Evolutionary conservation across 1,140 invertebrate species (phyloP).

Genomic region (Theocolax elegans): DNA sequence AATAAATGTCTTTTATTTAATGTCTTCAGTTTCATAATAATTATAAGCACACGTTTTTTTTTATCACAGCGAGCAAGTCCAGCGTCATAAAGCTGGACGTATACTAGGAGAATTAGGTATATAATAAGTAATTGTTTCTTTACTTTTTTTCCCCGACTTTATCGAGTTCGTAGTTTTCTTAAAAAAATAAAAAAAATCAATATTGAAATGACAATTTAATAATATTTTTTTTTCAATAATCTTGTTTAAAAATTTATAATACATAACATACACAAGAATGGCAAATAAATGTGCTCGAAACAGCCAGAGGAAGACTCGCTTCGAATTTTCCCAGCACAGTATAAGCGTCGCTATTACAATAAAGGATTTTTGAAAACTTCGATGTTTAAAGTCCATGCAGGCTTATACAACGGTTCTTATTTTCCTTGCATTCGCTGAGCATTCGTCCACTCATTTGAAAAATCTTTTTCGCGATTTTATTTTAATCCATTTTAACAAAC

Average conservation of each 20-base stretch:
- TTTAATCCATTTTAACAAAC: not conserved
- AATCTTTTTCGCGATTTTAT: too few relatives aligned
- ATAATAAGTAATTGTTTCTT: slow-evolving; percentile 14
- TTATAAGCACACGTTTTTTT: slow-evolving; percentile 37
- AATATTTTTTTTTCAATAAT: slow-evolving; percentile 29
- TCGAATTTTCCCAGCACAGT: slow-evolving; percentile 20
- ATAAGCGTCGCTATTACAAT: slow-evolving; percentile 11
- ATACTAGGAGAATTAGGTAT: slow-evolving; percentile 30
- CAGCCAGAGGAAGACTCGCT: slow-evolving; percentile 24
- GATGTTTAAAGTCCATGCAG: slow-evolving; percentile 31
- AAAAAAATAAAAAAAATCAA: slow-evolving; percentile 27
- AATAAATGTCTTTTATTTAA: slow-evolving; percentile 43
- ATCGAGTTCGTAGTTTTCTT: slow-evolving; percentile 15
- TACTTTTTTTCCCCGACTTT: slow-evolving; percentile 24
- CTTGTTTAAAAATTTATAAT: slow-evolving; percentile 33
- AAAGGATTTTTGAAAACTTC: slow-evolving; percentile 22
- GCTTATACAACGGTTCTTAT: not conserved
- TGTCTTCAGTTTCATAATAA: slow-evolving; percentile 37
- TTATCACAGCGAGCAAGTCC: slow-evolving; percentile 39
- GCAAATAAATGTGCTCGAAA: slow-evolving; percentile 34
- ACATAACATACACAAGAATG: slow-evolving; percentile 36
- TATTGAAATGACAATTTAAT: slow-evolving; percentile 31
- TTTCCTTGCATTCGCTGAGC: not conserved
- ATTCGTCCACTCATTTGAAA: too few relatives aligned
- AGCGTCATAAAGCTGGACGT: slow-evolving; percentile 1